Conservation (phyloP, 2,797 vertebrate species). For the Sebastes vulpes region DNA sequence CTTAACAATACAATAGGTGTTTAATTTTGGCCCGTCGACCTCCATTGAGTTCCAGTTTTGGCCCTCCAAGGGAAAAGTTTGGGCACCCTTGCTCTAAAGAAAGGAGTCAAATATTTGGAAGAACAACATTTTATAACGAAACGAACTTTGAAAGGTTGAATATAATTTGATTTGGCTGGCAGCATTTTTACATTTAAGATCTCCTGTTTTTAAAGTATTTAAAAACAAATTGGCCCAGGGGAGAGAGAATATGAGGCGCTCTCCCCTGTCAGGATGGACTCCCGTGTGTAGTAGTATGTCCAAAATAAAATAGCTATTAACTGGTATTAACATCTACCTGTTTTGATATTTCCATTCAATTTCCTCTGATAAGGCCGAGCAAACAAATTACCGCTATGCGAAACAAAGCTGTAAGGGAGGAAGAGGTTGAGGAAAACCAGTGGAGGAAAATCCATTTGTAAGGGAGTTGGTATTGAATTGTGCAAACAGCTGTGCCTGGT, state of each 20-base stretch:
- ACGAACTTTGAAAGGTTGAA: not conserved
- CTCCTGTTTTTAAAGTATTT: too few species aligned
- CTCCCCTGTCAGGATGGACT: slow-evolving; percentile 20
- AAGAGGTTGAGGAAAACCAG: slow-evolving; percentile 6
- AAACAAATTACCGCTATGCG: slow-evolving; percentile 34
- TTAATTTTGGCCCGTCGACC: too few species aligned
- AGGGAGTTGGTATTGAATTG: slow-evolving; percentile 48
- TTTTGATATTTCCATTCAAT: slow-evolving; percentile 1
- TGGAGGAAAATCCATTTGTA: slow-evolving; percentile 59
- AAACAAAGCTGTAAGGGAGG: slow-evolving; percentile 22
- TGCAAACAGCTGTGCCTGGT: slow-evolving; percentile 69
- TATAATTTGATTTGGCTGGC: not conserved
- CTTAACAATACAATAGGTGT: too few species aligned
- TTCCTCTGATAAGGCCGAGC: slow-evolving; percentile 6
- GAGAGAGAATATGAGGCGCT: not conserved
- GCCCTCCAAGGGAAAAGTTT: too few species aligned
- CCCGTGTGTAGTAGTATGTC: not conserved
- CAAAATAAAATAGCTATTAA: not conserved
- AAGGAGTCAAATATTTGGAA: not conserved
- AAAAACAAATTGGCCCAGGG: not conserved
- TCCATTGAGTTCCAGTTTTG: too few species aligned
- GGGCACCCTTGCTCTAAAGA: not conserved
- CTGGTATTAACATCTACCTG: not conserved
- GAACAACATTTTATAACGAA: not conserved
- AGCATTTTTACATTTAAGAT: too few species aligned